phyloP scores from a whole-genome alignment of 2,113 vertebrate genomes.

The Alosa alosa region DNA sequence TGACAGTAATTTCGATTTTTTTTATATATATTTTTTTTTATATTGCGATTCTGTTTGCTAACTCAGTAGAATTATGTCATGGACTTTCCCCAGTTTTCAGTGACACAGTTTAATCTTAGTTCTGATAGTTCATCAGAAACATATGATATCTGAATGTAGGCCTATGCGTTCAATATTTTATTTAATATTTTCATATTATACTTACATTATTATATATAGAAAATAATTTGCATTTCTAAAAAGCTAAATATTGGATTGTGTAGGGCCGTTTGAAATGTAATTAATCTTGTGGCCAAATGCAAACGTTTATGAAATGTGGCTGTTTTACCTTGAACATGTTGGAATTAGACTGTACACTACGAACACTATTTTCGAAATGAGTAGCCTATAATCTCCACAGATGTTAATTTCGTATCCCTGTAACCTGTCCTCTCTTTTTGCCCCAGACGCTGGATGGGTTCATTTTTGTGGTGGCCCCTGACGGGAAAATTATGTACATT shows the following conservation, averaged over 20 bases:
- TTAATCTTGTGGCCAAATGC: no score
- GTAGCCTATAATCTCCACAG: neutral
- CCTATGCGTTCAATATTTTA: neutral
- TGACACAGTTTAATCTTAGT: neutral
- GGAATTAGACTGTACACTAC: neutral
- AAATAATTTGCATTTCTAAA: no score
- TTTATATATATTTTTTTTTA: neutral
- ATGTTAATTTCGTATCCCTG: neutral
- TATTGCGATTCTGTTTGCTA: neutral
- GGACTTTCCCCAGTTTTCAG: neutral
- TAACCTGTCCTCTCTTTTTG: neutral
- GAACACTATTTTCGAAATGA: neutral
- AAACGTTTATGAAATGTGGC: no score
- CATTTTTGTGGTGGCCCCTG: conserved; percentile 98
- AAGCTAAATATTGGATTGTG: no score
- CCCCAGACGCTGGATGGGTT: conserved; percentile 94
- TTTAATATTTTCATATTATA: neutral
- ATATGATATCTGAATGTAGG: no score
- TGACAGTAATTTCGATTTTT: neutral
- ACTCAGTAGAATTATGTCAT: neutral
- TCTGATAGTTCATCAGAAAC: no score
- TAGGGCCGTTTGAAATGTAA: no score
- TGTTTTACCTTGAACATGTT: no score
- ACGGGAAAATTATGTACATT: conserved; percentile 99
- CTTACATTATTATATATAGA: no score